Percentiles rank a stretch among this genome's conserved stretches.
These are phyloP conservation scores for Escarpia spicata DNA, from an alignment of 2,888 invertebrate species.

Conservation along the genomic window DNA sequence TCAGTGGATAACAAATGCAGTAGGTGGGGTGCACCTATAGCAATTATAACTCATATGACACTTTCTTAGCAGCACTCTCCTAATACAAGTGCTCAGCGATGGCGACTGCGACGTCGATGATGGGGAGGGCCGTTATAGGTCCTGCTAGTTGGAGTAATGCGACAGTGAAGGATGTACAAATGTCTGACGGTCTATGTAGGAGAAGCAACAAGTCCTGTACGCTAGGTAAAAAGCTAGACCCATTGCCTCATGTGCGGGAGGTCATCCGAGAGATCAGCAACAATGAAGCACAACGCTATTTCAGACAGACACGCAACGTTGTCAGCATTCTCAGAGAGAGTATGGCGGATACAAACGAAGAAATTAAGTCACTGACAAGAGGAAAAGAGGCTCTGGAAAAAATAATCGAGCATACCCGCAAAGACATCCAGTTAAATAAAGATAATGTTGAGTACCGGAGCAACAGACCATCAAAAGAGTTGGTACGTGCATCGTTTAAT, in stretches of 20 bases:
- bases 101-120: conserved; percentile 19
- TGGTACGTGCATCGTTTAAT: conserved; percentile 41
- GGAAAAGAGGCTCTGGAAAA: conserved; percentile 62
- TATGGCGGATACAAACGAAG: conserved; percentile 63
- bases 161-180: conserved; percentile 60
- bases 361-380: conserved; percentile 61
- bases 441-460: conserved; percentile 57
- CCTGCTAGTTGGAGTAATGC: conserved; percentile 62
- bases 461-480: conserved; percentile 59
- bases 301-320: conserved; percentile 59
- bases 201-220: conserved; percentile 60
- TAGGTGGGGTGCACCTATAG: background rate
- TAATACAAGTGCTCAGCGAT: background rate
- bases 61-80: background rate
- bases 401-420: conserved; percentile 61
- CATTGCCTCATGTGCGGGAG: conserved; percentile 63
- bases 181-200: conserved; percentile 57
- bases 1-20: conserved; percentile 13
- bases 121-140: conserved; percentile 46
- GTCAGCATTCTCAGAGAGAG: conserved; percentile 62
- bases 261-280: conserved; percentile 61
- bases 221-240: conserved; percentile 59
- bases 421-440: conserved; percentile 62
- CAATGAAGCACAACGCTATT: conserved; percentile 62
- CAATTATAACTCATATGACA: conserved; percentile 1